A percentile compares a stretch with the other conserved stretches of the same genome.
Conservation (phyloP, 2,888 invertebrate species). For the Phengaris alcon region DNA sequence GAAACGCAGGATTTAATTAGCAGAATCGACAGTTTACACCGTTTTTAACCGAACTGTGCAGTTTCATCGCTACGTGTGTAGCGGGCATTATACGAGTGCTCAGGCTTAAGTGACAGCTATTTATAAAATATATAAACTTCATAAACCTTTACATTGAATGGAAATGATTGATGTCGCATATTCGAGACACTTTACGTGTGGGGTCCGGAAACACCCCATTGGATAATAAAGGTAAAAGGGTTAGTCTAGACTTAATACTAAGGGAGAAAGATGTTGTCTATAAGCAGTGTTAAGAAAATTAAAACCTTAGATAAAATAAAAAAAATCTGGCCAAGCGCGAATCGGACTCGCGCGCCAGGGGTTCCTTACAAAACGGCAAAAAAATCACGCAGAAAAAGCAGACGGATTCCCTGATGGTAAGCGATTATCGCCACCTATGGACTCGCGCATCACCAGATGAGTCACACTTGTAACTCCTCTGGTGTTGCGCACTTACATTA, state of each 20-base stretch:
- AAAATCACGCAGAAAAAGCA: too few species aligned
- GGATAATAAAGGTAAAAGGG: slow-evolving; percentile 6
- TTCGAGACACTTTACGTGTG: neutral
- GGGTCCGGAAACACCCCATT: neutral
- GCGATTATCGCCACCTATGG: too few species aligned
- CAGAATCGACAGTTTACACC: too few species aligned
- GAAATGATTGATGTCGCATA: neutral
- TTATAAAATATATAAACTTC: neutral
- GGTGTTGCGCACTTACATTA: too few species aligned
- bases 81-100: neutral
- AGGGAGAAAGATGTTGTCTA: neutral
- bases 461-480: too few species aligned
- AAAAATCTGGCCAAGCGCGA: neutral
- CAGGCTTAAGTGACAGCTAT: neutral
- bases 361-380: too few species aligned
- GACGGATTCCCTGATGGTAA: too few species aligned
- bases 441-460: too few species aligned
- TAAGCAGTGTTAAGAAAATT: neutral
- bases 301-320: neutral
- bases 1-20: too few species aligned
- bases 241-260: slow-evolving; percentile 1
- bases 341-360: too few species aligned
- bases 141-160: neutral
- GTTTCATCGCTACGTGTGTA: too few species aligned
- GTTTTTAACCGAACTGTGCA: too few species aligned